phyloP scores from a whole-genome alignment of 2,797 vertebrate genomes.

The Eremophila alpestris region DNA sequence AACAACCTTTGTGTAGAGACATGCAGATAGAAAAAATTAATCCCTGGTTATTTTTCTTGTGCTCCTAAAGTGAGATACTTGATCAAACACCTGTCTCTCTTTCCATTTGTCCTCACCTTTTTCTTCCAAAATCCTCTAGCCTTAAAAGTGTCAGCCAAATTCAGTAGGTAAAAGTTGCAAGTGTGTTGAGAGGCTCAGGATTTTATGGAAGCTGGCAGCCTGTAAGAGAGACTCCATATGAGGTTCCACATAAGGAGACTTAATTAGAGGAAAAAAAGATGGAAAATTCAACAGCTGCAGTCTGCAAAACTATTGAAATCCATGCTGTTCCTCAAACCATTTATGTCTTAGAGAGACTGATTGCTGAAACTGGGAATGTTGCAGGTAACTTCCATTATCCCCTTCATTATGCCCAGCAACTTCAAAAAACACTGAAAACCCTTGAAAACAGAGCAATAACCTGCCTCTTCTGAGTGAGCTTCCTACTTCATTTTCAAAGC shows the following conservation, averaged over 20 bases:
- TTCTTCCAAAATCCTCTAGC: neutral
- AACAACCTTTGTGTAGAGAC: neutral
- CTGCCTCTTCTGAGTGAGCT: neutral
- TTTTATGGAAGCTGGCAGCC: neutral
- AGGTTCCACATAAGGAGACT: neutral
- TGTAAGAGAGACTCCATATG: neutral
- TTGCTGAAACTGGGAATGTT: neutral
- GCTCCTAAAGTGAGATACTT: neutral
- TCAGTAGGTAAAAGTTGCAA: neutral
- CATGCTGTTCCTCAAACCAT: neutral
- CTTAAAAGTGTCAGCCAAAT: neutral
- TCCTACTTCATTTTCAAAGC: neutral
- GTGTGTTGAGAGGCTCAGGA: neutral
- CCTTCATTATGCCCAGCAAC: neutral
- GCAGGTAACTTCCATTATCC: neutral
- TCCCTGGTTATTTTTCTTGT: neutral
- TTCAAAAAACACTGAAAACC: neutral
- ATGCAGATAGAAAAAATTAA: neutral
- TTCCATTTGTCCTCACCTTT: rapidly evolving
- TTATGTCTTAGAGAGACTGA: neutral
- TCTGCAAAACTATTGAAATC: neutral
- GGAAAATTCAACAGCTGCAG: neutral
- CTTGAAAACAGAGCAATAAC: neutral
- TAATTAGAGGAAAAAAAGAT: neutral
- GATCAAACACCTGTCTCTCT: neutral